Evolutionary conservation across 2,888 invertebrate species (phyloP), one percentile per base, ranked within the genome.

Genomic region (Diarsia dahlii): DNA sequence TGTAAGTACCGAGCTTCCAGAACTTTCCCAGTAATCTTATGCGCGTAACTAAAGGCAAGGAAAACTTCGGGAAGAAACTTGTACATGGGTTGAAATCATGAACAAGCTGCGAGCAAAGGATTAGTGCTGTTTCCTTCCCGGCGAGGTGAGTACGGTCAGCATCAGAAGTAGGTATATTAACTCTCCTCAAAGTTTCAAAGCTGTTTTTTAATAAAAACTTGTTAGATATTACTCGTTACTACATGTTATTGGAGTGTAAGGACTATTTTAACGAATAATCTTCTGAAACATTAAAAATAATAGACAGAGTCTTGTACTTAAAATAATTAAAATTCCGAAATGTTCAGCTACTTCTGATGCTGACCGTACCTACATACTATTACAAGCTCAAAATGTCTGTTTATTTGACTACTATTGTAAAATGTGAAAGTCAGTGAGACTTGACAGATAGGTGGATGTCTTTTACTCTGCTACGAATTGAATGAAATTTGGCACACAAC

Each of bases 1-100:
- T 68, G 13, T 23, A n/a, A 23, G 13, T 12, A 23, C 20, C 12
- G 50, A 6, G 28, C 23, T 45, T 50, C n/a, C 13, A 1, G n/a
- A n/a, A 72, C 18, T 28, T 50, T 60, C n/a, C 50, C n/a, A 62
- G 28, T 12, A 73, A 71, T 71, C 58, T 28, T 28, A 52, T 9
- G n/a, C 9, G 23, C 15, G 4, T 50, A 10, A 50, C n/a, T 45
- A 8, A 20, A 1, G 45, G 9, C 2, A 1, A 28, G 12, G 23
- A 9, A 15, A 62, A 46, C 45, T 62, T 73, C 1, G 18, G 0
- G n/a, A 63, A 3, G 6, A 20, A 46, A 63, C 52, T 39, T 63
- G n/a, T 18, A 63, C 46, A 34, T 13, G n/a, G 28, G 46, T n/a
- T 34, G n/a, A 74, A 46, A 63, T 58, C 20, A 15, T 20, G 20